Evolutionary conservation across 2,888 invertebrate genomes (phyloP).

Genomic region (Drosophila robusta): DNA sequence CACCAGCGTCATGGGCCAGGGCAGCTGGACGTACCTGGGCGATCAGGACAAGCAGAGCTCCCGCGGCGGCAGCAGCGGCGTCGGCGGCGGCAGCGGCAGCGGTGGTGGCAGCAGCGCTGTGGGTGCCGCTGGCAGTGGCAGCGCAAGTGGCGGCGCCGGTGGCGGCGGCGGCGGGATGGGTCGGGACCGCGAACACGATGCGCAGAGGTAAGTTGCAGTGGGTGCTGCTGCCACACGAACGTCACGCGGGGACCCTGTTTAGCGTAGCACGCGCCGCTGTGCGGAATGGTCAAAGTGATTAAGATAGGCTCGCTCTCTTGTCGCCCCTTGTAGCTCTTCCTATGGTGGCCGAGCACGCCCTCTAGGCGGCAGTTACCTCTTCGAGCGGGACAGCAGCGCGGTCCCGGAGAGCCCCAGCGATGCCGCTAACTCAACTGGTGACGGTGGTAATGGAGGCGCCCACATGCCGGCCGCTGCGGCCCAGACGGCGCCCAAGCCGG

Average conservation of each 20-base stretch:
- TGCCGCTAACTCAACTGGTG: constrained; percentile 54
- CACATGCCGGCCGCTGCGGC: constrained; percentile 68
- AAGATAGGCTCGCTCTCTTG: constrained; percentile 84
- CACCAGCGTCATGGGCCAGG: constrained; percentile 56
- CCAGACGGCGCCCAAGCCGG: constrained; percentile 59
- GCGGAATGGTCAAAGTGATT: constrained; percentile 79
- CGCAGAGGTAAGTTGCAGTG: constrained; percentile 79
- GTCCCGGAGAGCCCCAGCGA: constrained; percentile 63
- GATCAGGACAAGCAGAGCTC: constrained; percentile 72
- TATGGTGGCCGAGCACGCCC: constrained; percentile 84
- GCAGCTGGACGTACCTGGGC: constrained; percentile 77
- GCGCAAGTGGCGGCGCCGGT: constrained; percentile 22
- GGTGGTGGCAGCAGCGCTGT: constrained; percentile 50
- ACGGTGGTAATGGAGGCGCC: constrained; percentile 44
- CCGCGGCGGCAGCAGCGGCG: constrained; percentile 40
- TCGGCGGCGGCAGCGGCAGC: constrained; percentile 41
- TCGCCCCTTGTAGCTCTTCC: constrained; percentile 85
- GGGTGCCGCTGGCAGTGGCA: constrained; percentile 49
- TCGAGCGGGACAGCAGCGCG: constrained; percentile 83
- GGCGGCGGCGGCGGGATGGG: constrained; percentile 44
- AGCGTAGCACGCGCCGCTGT: constrained; percentile 7
- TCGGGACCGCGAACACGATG: constrained; percentile 61
- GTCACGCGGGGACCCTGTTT: background rate
- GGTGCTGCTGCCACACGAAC: constrained; percentile 44
- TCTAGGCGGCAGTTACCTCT: constrained; percentile 84